Evolutionary conservation across 2,113 vertebrate species (phyloP), one percentile per base, ranked within the genome.

Genomic region (Nibea albiflora): DNA sequence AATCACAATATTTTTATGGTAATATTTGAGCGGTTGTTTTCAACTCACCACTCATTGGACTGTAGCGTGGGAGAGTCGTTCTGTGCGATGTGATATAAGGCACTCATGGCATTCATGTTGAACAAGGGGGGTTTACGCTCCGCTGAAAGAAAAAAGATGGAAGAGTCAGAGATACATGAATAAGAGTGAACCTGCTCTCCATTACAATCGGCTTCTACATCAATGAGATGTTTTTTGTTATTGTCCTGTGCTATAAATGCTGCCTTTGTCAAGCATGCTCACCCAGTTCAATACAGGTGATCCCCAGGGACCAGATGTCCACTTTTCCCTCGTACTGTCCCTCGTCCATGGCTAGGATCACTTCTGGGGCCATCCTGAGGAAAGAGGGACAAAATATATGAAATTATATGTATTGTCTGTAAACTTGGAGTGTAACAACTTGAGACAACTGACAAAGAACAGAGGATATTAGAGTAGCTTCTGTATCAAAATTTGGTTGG

Each of bases 21-120:
- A 11, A 24, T 31, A 50, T 71, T 49, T 63, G 12, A 20, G 16
- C 11, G 19, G 28, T 15, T 19, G 39, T 42, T 22, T 72, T 60
- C 4, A 60, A 90, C 97, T 98, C 96, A 99, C 98, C 98, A 99
- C 92, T 99, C 98, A 83, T 92, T 96, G 76, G 98, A 98, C 93
- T 99, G 98, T 91, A 99, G 96, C 11, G 94, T 95, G 76, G 98
- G 98, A 80, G 98, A 99, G 90, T 99, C 98, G 10, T 99, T 99
- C 96, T 99, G 98, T 94, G 98, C 98, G 88, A 99, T 99, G 94
- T 99, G 98, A 95, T 99, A 99, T 96, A 99, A 99, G 96, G 98
- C 98, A 97, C 98, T 99, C 98, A 99, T 99, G 88, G 98, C 98
- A 65, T 99, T 99, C 98, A 99, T 99, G 95, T 99, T 99, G 96